These are phyloP conservation scores for Drosophila algonquin DNA, from an alignment of 2,888 invertebrate species.

Conservation along the genomic window DNA sequence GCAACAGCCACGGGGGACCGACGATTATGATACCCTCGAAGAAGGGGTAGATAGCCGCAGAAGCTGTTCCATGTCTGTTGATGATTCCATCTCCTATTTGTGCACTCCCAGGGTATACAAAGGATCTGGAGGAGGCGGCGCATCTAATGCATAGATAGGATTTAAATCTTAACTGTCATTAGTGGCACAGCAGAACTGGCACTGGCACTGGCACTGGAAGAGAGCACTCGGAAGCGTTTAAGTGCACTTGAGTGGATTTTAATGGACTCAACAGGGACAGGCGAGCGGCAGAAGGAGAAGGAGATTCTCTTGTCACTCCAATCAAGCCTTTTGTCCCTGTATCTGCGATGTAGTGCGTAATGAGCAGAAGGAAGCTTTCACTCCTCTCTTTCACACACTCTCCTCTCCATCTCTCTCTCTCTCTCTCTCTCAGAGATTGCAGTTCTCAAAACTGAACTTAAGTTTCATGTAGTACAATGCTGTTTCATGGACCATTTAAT, in stretches of 20 bases:
- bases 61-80: background rate
- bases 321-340: constrained; percentile 65
- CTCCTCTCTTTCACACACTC: constrained; percentile 7
- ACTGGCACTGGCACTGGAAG: constrained; percentile 38
- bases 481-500: constrained; percentile 64
- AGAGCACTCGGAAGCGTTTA: constrained; percentile 77
- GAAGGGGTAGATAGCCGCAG: background rate
- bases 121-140: background rate
- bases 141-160: constrained; percentile 11
- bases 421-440: constrained; percentile 11
- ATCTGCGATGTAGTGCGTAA: constrained; percentile 25
- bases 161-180: constrained; percentile 50
- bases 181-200: constrained; percentile 31
- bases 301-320: constrained; percentile 60
- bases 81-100: background rate
- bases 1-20: too few relatives aligned
- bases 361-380: constrained; percentile 28
- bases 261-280: constrained; percentile 59
- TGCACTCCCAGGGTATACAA: background rate
- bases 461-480: constrained; percentile 10
- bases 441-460: background rate
- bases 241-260: constrained; percentile 79
- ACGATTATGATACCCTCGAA: background rate
- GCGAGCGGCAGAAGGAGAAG: background rate
- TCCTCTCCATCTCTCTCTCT: too few relatives aligned